These are phyloP conservation scores for Chauna torquata DNA, from an alignment of 2,113 vertebrate genomes.

Conservation along the genomic window DNA sequence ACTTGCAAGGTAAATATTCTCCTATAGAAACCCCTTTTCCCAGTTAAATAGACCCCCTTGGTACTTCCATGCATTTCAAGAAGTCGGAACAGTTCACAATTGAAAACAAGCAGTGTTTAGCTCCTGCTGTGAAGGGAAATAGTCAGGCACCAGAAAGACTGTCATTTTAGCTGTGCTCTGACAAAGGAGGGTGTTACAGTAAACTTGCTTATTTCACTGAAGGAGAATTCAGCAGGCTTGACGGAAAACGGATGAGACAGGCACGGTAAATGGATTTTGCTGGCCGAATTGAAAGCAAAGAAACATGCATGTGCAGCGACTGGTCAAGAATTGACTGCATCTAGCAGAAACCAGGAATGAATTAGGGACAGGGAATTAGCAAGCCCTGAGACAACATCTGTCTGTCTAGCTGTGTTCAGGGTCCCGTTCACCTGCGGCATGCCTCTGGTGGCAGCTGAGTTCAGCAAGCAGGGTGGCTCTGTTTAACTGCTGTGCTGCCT, in stretches of 20 bases:
- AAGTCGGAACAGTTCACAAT: constrained; percentile 45
- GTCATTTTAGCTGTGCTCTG: constrained; percentile 50
- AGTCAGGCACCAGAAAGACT: constrained; percentile 58
- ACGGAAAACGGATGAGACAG: constrained; percentile 63
- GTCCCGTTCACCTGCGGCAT: background rate
- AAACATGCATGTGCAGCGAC: background rate
- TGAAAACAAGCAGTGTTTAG: constrained; percentile 59
- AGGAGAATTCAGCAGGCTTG: constrained; percentile 59
- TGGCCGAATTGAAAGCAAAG: constrained; percentile 51
- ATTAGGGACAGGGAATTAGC: background rate
- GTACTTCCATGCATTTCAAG: constrained; percentile 63
- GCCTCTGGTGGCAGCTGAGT: background rate
- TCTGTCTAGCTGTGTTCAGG: background rate
- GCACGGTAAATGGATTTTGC: constrained; percentile 69
- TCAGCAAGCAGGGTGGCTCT: background rate
- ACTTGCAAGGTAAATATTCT: constrained; percentile 22
- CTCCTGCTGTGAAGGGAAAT: constrained; percentile 58
- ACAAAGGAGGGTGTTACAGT: constrained; percentile 68
- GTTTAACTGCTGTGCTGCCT: background rate
- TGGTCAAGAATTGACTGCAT: constrained; percentile 38
- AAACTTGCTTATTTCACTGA: constrained; percentile 64
- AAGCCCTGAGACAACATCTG: background rate
- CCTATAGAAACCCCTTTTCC: constrained; percentile 7
- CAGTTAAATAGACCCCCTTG: constrained; percentile 17
- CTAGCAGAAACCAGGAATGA: constrained; percentile 28